These are phyloP conservation scores for Cheilosia grossa DNA, from an alignment of 2,888 invertebrate species.

Conservation along the genomic window DNA sequence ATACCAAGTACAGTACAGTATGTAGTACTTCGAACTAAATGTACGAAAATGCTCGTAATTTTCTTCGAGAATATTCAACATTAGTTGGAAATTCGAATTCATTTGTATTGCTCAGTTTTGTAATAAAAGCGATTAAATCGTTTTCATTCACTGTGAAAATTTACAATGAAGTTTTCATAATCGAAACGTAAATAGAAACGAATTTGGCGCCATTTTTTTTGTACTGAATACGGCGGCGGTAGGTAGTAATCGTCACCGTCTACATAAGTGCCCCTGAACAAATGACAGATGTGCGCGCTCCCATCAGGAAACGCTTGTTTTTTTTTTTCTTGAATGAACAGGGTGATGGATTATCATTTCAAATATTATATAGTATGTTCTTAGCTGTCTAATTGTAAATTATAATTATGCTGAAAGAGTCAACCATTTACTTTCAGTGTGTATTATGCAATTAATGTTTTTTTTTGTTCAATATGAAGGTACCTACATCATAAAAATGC, in stretches of 20 bases:
- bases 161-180: slow-evolving; percentile 1
- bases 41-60: slow-evolving; percentile 15
- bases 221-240: slow-evolving; percentile 45
- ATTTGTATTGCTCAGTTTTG: background rate
- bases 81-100: background rate
- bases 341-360: slow-evolving; percentile 4
- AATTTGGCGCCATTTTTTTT: slow-evolving; percentile 74
- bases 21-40: slow-evolving; percentile 53
- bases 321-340: slow-evolving; percentile 6
- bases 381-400: too few species aligned
- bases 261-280: slow-evolving; percentile 7
- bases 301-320: slow-evolving; percentile 52
- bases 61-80: background rate
- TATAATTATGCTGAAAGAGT: too few species aligned
- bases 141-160: background rate
- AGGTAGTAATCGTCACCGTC: slow-evolving; percentile 48
- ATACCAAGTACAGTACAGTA: slow-evolving; percentile 64
- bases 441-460: too few species aligned
- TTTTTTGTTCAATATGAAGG: too few species aligned
- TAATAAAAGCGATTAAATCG: background rate
- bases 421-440: too few species aligned
- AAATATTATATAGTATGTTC: background rate
- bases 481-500: too few species aligned
- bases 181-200: slow-evolving; percentile 35
- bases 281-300: slow-evolving; percentile 58